These are phyloP conservation scores for Dendrocincla fuliginosa DNA, from an alignment of 2,797 vertebrate genomes.

Conservation along the genomic window DNA sequence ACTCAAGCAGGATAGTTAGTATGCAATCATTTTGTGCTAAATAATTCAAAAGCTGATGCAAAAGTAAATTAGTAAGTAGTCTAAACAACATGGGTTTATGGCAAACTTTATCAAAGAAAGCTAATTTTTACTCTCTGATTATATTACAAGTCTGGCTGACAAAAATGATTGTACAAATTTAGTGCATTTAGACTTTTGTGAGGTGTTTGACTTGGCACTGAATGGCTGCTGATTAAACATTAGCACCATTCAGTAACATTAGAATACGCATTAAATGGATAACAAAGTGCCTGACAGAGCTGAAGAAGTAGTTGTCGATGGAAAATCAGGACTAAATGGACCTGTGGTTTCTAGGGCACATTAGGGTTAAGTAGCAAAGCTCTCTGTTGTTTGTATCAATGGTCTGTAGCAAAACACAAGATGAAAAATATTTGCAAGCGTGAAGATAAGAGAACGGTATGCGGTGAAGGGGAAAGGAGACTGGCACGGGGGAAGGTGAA, in stretches of 20 bases:
- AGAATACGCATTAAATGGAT: constrained; percentile 3
- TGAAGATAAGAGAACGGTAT: not conserved
- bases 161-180: not conserved
- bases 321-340: not conserved
- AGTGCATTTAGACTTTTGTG: constrained; percentile 7
- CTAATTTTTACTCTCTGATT: constrained; percentile 43
- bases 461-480: not conserved
- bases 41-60: constrained; percentile 47
- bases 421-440: not conserved
- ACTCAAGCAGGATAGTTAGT: constrained; percentile 3
- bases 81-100: not conserved
- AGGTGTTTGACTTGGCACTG: constrained; percentile 51
- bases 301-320: not conserved
- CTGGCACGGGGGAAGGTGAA: not conserved
- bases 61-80: constrained; percentile 43
- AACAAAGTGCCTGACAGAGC: not conserved
- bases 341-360: not conserved
- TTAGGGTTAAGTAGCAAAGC: not conserved
- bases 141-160: constrained; percentile 16
- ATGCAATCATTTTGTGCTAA: not conserved
- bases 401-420: not conserved
- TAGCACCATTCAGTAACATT: constrained; percentile 26
- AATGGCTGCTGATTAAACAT: constrained; percentile 60
- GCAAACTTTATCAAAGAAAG: constrained; percentile 51
- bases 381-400: not conserved